Evolutionary conservation across 2,113 vertebrate genomes (phyloP).

Genomic region (Peromyscus polionotus): DNA sequence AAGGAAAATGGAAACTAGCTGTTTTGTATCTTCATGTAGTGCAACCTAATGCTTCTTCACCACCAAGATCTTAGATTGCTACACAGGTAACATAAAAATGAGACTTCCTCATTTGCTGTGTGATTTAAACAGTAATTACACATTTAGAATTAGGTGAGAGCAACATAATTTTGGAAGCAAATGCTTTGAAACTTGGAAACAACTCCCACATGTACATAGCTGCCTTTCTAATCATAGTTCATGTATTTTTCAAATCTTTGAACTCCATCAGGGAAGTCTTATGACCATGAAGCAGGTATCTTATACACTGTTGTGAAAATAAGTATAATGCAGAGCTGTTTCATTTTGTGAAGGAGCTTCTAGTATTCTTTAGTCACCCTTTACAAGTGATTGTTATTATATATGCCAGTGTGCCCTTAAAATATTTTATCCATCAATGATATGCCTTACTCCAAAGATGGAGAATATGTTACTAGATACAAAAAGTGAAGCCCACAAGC

Average conservation of each 20-base stretch:
- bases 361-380: background rate
- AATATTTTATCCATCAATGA: conserved; percentile 24
- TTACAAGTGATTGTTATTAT: conserved; percentile 8
- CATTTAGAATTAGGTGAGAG: background rate
- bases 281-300: background rate
- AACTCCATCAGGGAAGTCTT: background rate
- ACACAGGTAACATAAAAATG: background rate
- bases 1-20: background rate
- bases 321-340: background rate
- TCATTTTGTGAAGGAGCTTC: background rate
- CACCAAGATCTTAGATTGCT: background rate
- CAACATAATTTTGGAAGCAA: background rate
- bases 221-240: background rate
- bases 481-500: background rate
- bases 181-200: background rate
- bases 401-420: background rate
- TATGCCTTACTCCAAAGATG: background rate
- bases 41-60: background rate
- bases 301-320: background rate
- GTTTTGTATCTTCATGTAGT: background rate
- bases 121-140: background rate
- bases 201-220: background rate
- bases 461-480: background rate
- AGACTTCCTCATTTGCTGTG: background rate
- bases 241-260: background rate